Evolutionary conservation across 2,113 vertebrate genomes (phyloP).

Genomic region (Erythrocebus patas): DNA sequence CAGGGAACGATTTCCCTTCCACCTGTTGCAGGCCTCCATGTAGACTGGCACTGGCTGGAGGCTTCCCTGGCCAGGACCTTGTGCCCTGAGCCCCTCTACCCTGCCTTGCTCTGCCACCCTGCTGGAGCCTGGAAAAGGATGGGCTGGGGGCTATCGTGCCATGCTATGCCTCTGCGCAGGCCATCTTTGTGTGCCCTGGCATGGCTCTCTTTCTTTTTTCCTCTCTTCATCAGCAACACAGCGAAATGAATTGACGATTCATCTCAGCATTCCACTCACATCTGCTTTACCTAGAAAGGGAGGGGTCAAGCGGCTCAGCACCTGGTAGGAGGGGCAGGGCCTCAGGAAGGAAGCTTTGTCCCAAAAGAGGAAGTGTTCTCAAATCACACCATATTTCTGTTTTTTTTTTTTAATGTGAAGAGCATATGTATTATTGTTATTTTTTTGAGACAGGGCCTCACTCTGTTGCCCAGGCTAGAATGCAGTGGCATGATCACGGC

Average conservation of each 20-base stretch:
- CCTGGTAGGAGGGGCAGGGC: too few species aligned
- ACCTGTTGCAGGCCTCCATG: neutral
- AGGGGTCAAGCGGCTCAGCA: neutral
- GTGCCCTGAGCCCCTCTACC: neutral
- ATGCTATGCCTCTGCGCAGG: neutral
- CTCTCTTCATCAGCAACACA: neutral
- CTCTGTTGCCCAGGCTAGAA: too few species aligned
- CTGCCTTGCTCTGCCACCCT: neutral
- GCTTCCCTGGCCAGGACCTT: neutral
- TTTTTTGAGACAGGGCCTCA: too few species aligned
- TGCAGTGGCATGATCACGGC: too few species aligned
- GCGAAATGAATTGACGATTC: neutral
- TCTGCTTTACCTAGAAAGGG: neutral
- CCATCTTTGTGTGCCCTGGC: neutral
- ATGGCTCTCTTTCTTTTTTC: neutral
- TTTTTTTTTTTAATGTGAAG: neutral
- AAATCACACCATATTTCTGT: neutral
- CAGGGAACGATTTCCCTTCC: neutral
- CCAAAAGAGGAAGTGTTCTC: neutral
- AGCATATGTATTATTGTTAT: neutral
- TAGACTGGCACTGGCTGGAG: neutral
- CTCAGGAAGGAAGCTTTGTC: neutral
- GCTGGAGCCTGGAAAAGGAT: neutral
- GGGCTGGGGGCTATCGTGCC: neutral
- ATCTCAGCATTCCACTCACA: neutral